These are phyloP conservation scores for Chrysolina oricalcia DNA, from an alignment of 2,888 invertebrate species.

Conservation along the genomic window DNA sequence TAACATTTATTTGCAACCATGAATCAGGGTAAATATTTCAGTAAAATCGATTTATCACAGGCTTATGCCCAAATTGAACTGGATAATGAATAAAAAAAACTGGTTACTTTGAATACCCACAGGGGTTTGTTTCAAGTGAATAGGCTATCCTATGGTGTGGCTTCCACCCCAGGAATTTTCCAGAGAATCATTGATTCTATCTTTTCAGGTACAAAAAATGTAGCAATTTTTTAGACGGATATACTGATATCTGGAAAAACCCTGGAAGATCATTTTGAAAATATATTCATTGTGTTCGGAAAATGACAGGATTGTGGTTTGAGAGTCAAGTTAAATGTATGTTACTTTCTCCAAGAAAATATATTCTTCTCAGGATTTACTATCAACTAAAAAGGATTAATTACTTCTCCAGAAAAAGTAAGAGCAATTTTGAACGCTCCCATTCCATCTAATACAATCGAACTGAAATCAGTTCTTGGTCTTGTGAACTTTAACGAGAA, in stretches of 20 bases:
- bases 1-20: conserved; percentile 35
- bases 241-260: conserved; percentile 37
- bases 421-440: too few relatives aligned
- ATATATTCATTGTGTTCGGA: too few relatives aligned
- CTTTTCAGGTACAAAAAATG: too few relatives aligned
- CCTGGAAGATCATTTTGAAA: conserved; percentile 34
- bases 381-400: conserved; percentile 53
- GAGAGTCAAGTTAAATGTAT: conserved; percentile 53
- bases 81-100: conserved; percentile 6
- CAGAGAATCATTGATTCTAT: not conserved
- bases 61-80: conserved; percentile 50
- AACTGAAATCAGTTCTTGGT: too few relatives aligned
- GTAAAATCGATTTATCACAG: too few relatives aligned
- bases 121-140: conserved; percentile 46
- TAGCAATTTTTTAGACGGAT: conserved; percentile 30
- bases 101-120: conserved; percentile 43
- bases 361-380: conserved; percentile 55
- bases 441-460: conserved; percentile 27
- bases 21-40: too few relatives aligned
- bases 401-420: conserved; percentile 46
- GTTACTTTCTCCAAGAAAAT: conserved; percentile 49
- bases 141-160: conserved; percentile 29
- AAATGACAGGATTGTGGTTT: conserved; percentile 43
- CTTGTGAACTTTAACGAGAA: too few relatives aligned
- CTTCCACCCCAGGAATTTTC: too few relatives aligned